phyloP scores from a whole-genome alignment of 2,797 vertebrate species.

The Ctenosaura bakeri region DNA sequence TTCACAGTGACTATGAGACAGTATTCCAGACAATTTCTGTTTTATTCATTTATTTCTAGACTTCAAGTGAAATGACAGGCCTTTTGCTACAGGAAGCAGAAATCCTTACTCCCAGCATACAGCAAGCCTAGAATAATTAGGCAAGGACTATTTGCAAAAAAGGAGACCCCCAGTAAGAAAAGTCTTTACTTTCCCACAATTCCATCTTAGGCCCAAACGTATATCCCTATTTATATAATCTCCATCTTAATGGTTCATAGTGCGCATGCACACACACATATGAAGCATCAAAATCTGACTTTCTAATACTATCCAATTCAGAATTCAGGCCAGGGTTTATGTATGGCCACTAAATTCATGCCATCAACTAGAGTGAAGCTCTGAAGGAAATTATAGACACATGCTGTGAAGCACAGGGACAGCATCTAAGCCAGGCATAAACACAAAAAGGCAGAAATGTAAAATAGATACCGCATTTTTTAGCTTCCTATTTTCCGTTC shows the following conservation, averaged over 20 bases:
- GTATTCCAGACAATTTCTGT: too few species aligned
- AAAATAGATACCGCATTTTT: constrained; percentile 50
- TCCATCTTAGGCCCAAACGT: constrained; percentile 6
- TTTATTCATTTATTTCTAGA: background rate
- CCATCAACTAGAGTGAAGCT: background rate
- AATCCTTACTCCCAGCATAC: background rate
- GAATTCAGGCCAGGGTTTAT: background rate
- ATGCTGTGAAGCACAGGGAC: background rate
- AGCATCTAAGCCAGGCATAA: constrained; percentile 5
- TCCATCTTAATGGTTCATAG: background rate
- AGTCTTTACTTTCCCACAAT: background rate
- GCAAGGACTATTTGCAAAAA: background rate
- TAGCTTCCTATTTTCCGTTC: constrained; percentile 59
- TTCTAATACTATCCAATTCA: background rate
- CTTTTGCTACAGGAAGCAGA: background rate
- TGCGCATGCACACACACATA: background rate
- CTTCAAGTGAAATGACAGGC: background rate
- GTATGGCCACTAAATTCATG: background rate
- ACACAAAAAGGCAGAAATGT: constrained; percentile 24
- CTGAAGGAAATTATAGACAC: background rate
- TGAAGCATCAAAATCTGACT: background rate
- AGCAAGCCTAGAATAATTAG: background rate
- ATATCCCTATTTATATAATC: background rate
- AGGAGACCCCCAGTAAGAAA: background rate
- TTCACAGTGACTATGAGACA: too few species aligned